Conservation (phyloP, 2,797 vertebrate genomes). For the Morelia viridis region DNA sequence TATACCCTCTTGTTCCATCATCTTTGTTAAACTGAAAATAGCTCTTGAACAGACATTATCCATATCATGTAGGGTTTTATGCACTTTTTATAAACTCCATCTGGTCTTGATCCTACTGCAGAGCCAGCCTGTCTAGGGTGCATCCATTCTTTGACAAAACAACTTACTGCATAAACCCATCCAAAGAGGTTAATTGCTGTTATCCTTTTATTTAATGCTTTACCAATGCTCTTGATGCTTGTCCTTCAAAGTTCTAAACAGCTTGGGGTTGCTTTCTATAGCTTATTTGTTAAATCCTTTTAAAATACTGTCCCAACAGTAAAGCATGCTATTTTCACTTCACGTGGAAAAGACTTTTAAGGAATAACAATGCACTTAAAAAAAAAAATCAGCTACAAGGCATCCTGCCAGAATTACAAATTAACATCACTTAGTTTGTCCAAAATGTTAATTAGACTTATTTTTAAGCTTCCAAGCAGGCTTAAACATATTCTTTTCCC, state of each 20-base stretch:
- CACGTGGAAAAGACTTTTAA: slow-evolving; percentile 11
- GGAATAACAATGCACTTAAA: slow-evolving; percentile 2
- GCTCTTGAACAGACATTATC: slow-evolving; percentile 65
- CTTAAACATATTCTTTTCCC: slow-evolving; percentile 41
- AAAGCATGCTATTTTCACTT: slow-evolving; percentile 9
- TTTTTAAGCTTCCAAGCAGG: slow-evolving; percentile 56
- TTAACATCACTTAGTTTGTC: slow-evolving; percentile 65
- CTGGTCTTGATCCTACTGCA: slow-evolving; percentile 63
- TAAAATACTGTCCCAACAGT: slow-evolving; percentile 14
- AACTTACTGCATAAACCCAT: slow-evolving; percentile 39
- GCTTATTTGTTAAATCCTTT: slow-evolving; percentile 41
- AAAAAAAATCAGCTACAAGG: slow-evolving; percentile 37
- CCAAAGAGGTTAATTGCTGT: slow-evolving; percentile 50
- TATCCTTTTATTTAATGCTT: slow-evolving; percentile 25
- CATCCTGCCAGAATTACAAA: slow-evolving; percentile 54
- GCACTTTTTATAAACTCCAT: slow-evolving; percentile 57
- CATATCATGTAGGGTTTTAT: slow-evolving; percentile 64
- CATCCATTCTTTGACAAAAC: slow-evolving; percentile 49
- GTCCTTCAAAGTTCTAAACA: slow-evolving; percentile 55
- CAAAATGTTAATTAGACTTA: slow-evolving; percentile 66
- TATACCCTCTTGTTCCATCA: slow-evolving; percentile 68
- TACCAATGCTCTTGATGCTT: neutral
- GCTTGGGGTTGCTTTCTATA: fast-evolving
- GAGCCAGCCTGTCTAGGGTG: slow-evolving; percentile 59
- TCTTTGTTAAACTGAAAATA: slow-evolving; percentile 69